Percentiles rank a stretch among this genome's conserved stretches.
These are phyloP conservation scores for Heliocidaris tuberculata DNA, from an alignment of 35 echinoderm and acorn worm genomes.

Conservation along the genomic window DNA sequence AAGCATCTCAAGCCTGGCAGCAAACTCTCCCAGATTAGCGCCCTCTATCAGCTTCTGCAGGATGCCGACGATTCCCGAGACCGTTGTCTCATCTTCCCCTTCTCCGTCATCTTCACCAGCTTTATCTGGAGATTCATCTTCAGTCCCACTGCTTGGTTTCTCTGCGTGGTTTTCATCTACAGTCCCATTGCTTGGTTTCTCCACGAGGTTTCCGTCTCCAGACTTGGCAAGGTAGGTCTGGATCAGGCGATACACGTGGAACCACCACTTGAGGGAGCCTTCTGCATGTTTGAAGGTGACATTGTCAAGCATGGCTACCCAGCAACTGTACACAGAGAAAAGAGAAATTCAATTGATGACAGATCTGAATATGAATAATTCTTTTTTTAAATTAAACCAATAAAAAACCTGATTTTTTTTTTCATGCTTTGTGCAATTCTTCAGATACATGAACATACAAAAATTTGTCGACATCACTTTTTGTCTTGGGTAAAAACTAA, in stretches of 20 bases:
- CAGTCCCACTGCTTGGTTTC: neutral
- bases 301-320: conserved; percentile 83
- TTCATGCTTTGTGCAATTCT: too few relatives aligned
- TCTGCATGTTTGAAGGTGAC: conserved; percentile 70
- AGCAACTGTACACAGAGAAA: conserved; percentile 64
- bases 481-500: too few relatives aligned
- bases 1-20: conserved; percentile 70
- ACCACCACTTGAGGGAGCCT: conserved; percentile 82
- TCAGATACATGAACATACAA: too few relatives aligned
- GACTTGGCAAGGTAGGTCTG: conserved; percentile 46
- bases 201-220: neutral
- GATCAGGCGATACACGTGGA: conserved; percentile 85
- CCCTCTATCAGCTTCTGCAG: conserved; percentile 95
- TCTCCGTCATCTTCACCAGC: neutral
- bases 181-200: neutral
- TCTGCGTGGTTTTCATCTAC: neutral
- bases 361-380: neutral
- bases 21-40: conserved; percentile 78
- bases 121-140: neutral
- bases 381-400: too few relatives aligned
- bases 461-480: too few relatives aligned
- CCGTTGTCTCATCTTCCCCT: neutral
- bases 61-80: conserved; percentile 37
- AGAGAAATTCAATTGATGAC: neutral
- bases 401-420: too few relatives aligned